Base-by-base conservation (phyloP, 2,888 invertebrate species). In the Notodonta dromedarius region DNA sequence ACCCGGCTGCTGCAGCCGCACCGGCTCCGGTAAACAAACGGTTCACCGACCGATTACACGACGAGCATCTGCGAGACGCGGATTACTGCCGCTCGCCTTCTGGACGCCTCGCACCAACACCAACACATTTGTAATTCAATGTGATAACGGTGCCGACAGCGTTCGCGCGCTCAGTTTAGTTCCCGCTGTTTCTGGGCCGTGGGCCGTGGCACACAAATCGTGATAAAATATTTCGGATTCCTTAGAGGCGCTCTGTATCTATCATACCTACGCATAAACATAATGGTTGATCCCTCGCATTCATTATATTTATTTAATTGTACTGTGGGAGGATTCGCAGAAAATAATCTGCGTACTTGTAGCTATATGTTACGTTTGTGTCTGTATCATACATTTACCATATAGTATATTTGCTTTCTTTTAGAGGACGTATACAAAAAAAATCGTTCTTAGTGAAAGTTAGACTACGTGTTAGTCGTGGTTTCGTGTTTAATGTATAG, bases 41-140 rank as follows among this genome's bases (percentile, higher is more conserved):
- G 93, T 93, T 93, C 93, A 90, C 81, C 91, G 92, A 91, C 90
- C 93, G 92, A 93, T 92, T 91, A 87, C 83, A 83, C 76, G 81
- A 78, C 70, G 76, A 80, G 76, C 79, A 77, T 81, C 79, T 79
- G 73, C 72, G 79, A 84, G 80, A 83, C 78, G 78, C 79, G 76
- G 80, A 76, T 74, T 76, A 78, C 71, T 63, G 69, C 77, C 77
- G 80, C 73, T 74, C 67, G 76, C 73, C 83, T 79, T 76, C 77
- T 73, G 80, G 78, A 75, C 79, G 73, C 76, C 73, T 74, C 74
- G 74, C 81, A 76, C 80, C 76, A 78, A 79, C 81, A 76, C 80
- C 76, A 78, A 79, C 83, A 77, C 84, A 91, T 91, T 91, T 89
- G 88, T 89, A 87, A 90, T 89, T 90, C 90, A 89, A 88, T 87